These are phyloP conservation scores for Urocitellus parryii DNA, from an alignment of 2,113 vertebrate species.

Conservation along the genomic window DNA sequence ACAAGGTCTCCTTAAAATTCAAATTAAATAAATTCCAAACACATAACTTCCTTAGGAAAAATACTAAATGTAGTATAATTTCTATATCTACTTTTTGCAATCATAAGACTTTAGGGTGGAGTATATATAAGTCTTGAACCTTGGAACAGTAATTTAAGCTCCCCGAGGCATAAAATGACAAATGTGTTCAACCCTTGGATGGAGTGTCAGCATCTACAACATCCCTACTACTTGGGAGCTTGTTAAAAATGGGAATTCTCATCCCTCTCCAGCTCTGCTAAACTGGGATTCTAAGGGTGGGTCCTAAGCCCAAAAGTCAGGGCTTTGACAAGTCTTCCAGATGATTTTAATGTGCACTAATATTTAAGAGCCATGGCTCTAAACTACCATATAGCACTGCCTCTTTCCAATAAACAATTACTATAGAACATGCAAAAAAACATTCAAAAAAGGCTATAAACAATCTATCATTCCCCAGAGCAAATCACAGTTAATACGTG, in stretches of 20 bases:
- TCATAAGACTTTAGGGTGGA: neutral
- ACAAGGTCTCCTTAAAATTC: neutral
- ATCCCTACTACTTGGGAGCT: neutral
- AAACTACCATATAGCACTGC: accelerated
- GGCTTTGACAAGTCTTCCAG: neutral
- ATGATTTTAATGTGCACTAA: neutral
- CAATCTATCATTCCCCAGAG: no score
- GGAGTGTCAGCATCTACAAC: neutral
- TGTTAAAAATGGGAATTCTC: neutral
- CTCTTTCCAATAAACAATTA: neutral
- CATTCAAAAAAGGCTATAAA: neutral
- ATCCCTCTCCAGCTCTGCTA: neutral
- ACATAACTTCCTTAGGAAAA: neutral
- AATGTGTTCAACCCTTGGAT: neutral
- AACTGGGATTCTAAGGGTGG: neutral
- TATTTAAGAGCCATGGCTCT: neutral
- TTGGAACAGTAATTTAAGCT: neutral
- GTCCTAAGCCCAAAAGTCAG: no score
- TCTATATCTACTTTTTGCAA: neutral
- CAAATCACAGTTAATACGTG: neutral
- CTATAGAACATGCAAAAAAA: neutral
- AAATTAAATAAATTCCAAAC: neutral
- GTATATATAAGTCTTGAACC: neutral
- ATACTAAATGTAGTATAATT: neutral
- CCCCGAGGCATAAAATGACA: neutral